Evolutionary conservation across 1,140 invertebrate genomes (phyloP), one percentile per base, ranked within the genome.

Genomic region (Procambarus virginalis): DNA sequence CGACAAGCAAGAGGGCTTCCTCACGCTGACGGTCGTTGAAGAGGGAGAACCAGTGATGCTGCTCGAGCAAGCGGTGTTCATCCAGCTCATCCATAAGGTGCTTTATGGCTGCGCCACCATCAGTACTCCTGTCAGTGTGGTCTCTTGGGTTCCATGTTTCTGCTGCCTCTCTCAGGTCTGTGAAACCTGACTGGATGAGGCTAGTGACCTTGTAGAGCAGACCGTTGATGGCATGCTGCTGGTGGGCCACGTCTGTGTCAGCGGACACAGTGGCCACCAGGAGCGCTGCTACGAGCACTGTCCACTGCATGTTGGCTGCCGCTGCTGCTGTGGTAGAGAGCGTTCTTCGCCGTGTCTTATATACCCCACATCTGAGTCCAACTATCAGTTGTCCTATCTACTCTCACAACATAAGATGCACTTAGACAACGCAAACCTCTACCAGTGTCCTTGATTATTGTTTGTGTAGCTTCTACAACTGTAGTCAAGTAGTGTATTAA

Each of bases 21-120:
- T 90, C 87, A 14, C 91, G 64, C 34, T 92, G 91, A 5, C 91
- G 87, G n/a, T 22, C 34, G 60, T 92, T 90, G 84, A 92, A 92
- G n/a, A 92, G 91, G 3, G 91, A 92, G 91, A 92, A 92, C 82
- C 84, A 89, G 49, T 89, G 77, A 8, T 83, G 46, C 73, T 90
- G 83, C 45, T 86, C 55, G 8, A 86, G 78, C 12, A 92, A 68
- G 0, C 84, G 75, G n/a, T 70, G 12, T 12, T 82, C 17, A 17
- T 92, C 87, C 34, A 90, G 22, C 58, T 92, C 91, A 9, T 46
- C 55, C 64, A 92, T 34, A 20, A 92, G 84, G 9, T 22, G 34
- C 17, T 81, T 77, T 49, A 86, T 84, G 60, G 91, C 86, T 14
- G 75, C 49, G 17, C 91, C 91, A 17, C 55, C 83, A 81, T 91